A percentile compares a stretch with the other conserved stretches of the same genome.
phyloP scores from a whole-genome alignment of 23 tunicate genomes.

The Phallusia fumigata region DNA sequence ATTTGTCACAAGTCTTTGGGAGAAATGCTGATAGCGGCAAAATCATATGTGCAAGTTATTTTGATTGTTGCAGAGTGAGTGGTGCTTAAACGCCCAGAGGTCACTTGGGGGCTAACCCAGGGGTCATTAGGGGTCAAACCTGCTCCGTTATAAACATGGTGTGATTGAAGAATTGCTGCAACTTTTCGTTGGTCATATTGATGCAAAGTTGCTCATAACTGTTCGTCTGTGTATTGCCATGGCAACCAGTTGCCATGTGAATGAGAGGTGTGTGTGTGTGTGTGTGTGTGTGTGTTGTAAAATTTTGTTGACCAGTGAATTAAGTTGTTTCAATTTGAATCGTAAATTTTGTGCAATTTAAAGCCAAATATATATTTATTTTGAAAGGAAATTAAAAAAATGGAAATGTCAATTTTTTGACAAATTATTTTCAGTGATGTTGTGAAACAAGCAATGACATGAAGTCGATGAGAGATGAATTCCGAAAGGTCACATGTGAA shows the following conservation, averaged over 20 bases:
- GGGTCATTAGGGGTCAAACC: constrained; percentile 49
- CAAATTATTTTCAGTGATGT: neutral
- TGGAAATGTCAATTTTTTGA: constrained; percentile 5
- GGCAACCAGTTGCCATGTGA: constrained; percentile 1
- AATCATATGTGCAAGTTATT: neutral
- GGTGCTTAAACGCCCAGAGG: neutral
- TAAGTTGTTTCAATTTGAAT: neutral
- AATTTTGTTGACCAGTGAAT: neutral
- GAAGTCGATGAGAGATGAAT: neutral
- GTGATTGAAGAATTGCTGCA: constrained; percentile 97
- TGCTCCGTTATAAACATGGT: constrained; percentile 97
- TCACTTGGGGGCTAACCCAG: constrained; percentile 50
- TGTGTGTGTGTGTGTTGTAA: neutral
- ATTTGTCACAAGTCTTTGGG: neutral
- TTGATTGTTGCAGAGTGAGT: neutral
- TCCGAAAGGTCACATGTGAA: constrained; percentile 13
- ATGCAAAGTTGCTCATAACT: constrained; percentile 98
- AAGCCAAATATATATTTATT: neutral
- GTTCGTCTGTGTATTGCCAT: constrained; percentile 56
- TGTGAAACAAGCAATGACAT: neutral
- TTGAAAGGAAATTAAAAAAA: neutral
- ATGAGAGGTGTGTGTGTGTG: neutral
- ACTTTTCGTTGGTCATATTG: constrained; percentile 97
- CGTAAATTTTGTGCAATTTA: neutral
- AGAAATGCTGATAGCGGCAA: neutral